Evolutionary conservation across 2,888 invertebrate species (phyloP).

Genomic region (Timema podura): DNA sequence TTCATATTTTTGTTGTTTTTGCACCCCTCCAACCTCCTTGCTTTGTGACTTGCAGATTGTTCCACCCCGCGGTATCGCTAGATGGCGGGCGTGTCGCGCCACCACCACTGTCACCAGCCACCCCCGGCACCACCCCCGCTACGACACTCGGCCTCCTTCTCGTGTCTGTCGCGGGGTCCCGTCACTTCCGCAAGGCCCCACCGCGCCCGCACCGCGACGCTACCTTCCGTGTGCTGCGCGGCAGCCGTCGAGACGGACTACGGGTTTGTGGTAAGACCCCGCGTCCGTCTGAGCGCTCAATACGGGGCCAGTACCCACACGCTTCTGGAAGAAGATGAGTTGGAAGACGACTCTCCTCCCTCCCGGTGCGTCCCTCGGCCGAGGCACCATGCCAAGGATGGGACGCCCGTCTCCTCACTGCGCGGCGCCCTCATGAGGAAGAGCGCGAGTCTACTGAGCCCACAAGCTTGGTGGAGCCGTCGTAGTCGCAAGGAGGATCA

Average conservation of each 20-base stretch:
- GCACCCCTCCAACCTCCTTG: too few relatives aligned
- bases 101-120: slow-evolving; percentile 5
- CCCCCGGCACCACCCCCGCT: slow-evolving; percentile 34
- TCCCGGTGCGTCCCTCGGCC: neutral
- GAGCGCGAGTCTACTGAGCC: slow-evolving; percentile 36
- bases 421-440: slow-evolving; percentile 37
- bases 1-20: too few relatives aligned
- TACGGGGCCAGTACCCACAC: slow-evolving; percentile 31
- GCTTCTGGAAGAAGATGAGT: slow-evolving; percentile 32
- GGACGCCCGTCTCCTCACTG: slow-evolving; percentile 26
- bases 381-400: neutral
- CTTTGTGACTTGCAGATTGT: too few relatives aligned
- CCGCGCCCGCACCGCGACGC: slow-evolving; percentile 46
- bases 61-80: neutral
- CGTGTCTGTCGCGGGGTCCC: slow-evolving; percentile 46
- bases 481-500: slow-evolving; percentile 26
- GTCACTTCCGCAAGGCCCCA: slow-evolving; percentile 38
- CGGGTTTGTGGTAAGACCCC: slow-evolving; percentile 41
- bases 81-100: slow-evolving; percentile 17
- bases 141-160: slow-evolving; percentile 49
- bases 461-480: slow-evolving; percentile 36
- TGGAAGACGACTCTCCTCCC: slow-evolving; percentile 13
- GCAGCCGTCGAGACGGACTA: slow-evolving; percentile 37
- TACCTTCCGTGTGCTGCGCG: slow-evolving; percentile 40
- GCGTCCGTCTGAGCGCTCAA: slow-evolving; percentile 26